Conservation (phyloP, 2,888 invertebrate species). For the Rhodophaea formosa region DNA sequence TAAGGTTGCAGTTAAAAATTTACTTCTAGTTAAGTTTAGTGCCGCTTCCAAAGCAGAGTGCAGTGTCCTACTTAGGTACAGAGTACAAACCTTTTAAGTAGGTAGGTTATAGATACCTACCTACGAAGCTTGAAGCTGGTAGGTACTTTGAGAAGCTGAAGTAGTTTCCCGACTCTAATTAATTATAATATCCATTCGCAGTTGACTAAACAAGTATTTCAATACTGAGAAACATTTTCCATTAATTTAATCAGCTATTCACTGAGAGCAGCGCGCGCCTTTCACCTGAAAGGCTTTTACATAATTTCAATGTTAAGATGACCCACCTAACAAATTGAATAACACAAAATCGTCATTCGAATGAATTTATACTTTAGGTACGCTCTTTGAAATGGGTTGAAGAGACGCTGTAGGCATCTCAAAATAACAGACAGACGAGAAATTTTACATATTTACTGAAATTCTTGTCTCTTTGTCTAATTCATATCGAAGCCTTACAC, state of each 20-base stretch:
- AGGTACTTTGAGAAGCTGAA: neutral
- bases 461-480: no score
- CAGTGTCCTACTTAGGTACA: no score
- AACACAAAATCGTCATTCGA: constrained; percentile 27
- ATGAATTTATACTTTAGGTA: constrained; percentile 32
- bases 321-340: constrained; percentile 21
- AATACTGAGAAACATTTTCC: neutral
- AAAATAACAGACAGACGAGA: neutral
- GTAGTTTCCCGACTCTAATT: neutral
- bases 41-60: no score
- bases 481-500: no score
- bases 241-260: constrained; percentile 12
- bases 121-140: no score
- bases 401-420: constrained; percentile 18
- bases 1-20: no score
- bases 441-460: neutral
- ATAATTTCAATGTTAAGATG: constrained; percentile 19
- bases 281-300: constrained; percentile 11
- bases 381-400: constrained; percentile 24
- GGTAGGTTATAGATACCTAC: no score
- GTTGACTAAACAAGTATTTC: neutral
- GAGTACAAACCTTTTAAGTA: no score
- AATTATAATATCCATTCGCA: neutral
- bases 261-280: neutral
- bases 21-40: no score